Conservation (phyloP, 1,140 invertebrate species). For the Cepaea nemoralis region DNA sequence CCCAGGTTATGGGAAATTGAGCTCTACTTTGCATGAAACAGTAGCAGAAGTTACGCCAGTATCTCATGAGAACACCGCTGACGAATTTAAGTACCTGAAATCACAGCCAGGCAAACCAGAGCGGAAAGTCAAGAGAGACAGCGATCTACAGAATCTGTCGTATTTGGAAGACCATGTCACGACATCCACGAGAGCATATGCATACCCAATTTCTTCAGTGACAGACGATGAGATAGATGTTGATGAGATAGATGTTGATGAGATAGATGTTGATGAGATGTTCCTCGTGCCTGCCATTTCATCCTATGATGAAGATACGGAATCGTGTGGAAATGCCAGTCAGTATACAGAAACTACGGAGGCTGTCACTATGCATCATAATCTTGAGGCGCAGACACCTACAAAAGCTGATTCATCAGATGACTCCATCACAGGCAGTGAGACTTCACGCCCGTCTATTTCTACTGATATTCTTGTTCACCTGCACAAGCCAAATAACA, state of each 20-base stretch:
- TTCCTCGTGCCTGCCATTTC: neutral
- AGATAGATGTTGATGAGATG: neutral
- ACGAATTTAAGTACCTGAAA: neutral
- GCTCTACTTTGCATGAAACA: neutral
- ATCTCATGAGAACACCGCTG: neutral
- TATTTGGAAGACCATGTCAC: neutral
- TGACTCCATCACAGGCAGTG: neutral
- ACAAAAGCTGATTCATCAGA: conserved; percentile 43
- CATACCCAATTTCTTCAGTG: neutral
- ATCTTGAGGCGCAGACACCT: too few species aligned
- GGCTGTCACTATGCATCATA: too few species aligned
- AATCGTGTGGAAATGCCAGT: neutral
- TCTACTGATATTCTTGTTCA: neutral
- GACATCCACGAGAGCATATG: neutral
- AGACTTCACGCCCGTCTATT: neutral
- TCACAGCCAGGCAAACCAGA: conserved; percentile 24
- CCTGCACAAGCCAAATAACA: neutral
- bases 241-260: neutral
- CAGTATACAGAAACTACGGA: neutral
- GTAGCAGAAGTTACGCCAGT: neutral
- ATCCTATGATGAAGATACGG: neutral
- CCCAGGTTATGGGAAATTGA: neutral
- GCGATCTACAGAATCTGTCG: neutral
- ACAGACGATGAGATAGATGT: conserved; percentile 10
- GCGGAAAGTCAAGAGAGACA: conserved; percentile 10